These are phyloP conservation scores for Diplodus sargus DNA, from an alignment of 2,797 vertebrate genomes.

Conservation along the genomic window DNA sequence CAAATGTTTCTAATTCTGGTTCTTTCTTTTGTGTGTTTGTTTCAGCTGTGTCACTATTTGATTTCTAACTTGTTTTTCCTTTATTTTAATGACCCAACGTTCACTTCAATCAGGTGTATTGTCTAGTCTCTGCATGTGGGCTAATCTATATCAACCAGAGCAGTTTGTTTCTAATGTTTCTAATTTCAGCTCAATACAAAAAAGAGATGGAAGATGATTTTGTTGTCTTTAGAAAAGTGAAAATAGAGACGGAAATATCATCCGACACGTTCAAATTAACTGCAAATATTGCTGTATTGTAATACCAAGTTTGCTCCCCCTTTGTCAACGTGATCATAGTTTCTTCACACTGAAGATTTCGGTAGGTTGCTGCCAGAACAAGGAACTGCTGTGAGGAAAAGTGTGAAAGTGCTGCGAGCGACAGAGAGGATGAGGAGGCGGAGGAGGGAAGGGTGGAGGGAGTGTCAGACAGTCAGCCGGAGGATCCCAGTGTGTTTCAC, in stretches of 20 bases:
- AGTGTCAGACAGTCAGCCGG: constrained; percentile 54
- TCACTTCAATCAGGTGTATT: neutral
- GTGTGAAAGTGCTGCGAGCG: constrained; percentile 59
- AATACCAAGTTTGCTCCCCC: neutral
- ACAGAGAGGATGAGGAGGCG: constrained; percentile 38
- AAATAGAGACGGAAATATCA: neutral
- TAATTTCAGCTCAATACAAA: neutral
- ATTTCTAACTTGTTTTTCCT: neutral
- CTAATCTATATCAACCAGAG: neutral
- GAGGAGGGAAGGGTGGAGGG: constrained; percentile 40
- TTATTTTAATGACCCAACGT: neutral
- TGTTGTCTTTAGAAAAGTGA: neutral
- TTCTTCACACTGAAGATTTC: constrained; percentile 1
- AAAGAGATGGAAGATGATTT: neutral
- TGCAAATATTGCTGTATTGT: neutral
- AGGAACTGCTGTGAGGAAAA: constrained; percentile 37
- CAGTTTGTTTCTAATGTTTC: neutral
- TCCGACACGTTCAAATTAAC: neutral
- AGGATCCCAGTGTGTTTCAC: constrained; percentile 31
- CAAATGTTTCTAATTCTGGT: neutral
- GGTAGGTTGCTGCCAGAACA: constrained; percentile 27
- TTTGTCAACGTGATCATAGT: constrained; percentile 3
- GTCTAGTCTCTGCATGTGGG: neutral
- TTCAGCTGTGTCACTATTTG: neutral
- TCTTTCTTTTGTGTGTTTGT: neutral